Conservation (phyloP, 1,140 invertebrate species). For the Lanistes nyassanus region DNA sequence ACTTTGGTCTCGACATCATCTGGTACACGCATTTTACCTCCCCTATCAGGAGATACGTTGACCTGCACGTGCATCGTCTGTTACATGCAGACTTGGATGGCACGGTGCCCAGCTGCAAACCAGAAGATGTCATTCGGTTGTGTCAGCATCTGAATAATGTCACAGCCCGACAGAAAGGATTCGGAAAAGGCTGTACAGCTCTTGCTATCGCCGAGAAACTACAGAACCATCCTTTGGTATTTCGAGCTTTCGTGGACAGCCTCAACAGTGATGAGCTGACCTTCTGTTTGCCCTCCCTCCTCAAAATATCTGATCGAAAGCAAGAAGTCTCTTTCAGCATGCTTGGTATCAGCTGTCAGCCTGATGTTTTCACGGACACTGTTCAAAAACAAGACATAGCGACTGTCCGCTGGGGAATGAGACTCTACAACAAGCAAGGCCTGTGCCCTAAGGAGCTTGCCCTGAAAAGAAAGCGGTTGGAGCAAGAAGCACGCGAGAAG, state of each 20-base stretch:
- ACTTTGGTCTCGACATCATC: constrained; percentile 38
- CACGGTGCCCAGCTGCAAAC: constrained; percentile 30
- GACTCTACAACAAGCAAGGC: constrained; percentile 12
- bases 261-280: constrained; percentile 30
- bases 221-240: constrained; percentile 24
- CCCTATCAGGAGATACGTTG: constrained; percentile 66
- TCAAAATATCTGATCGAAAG: constrained; percentile 15
- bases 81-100: constrained; percentile 39
- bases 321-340: constrained; percentile 36
- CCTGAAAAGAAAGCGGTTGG: constrained; percentile 19
- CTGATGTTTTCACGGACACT: constrained; percentile 19
- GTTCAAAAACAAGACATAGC: not conserved
- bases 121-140: constrained; percentile 37
- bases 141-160: constrained; percentile 39
- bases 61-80: constrained; percentile 60
- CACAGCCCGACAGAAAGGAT: constrained; percentile 34
- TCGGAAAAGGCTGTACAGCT: constrained; percentile 31
- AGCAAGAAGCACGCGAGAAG: not conserved
- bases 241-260: constrained; percentile 32
- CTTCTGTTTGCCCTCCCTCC: constrained; percentile 34
- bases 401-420: constrained; percentile 24
- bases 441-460: not conserved
- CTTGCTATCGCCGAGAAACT: constrained; percentile 29
- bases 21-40: constrained; percentile 67
- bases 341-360: constrained; percentile 34